Base-by-base conservation (phyloP, 2,113 vertebrate species). In the Saiga tatarica region DNA sequence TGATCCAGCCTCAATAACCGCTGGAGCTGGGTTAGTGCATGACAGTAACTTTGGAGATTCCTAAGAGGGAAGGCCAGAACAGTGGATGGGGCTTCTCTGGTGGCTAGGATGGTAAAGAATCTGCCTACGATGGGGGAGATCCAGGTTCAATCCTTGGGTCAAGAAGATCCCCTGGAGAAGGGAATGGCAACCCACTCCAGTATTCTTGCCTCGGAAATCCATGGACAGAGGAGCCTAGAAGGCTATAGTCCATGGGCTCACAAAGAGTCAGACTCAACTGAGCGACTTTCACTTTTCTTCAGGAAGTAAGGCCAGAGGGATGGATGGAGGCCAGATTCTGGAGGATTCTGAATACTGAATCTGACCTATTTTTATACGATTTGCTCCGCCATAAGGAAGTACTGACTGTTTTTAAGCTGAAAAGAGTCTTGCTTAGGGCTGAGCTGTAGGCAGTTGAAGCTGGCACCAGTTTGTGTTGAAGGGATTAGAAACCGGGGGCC, bases 61-160 rank as follows among this genome's bases (percentile, higher is more conserved):
- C 67, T 12, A 74, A 74, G 19, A 23, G 1, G 67, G 23, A 39
- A 74, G 19, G 67, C 36, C 67, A 39, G 19, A 23, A 36, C 36
- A 12, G 36, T 6, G 21, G 67, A 39, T 6, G 36, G 67, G 10
- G 67, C 19, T 74, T 74, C 67, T 5, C 19, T 25, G 67, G n/a
- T 71, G 64, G 64, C 4, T 71, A 17, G 36, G 64, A 71, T 1
- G 4, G n/a, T 39, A 74, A 74, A 39, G 67, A 25, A 74, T 12
- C 36, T 74, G n/a, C 67, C n/a, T 71, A 13, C 0, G 0, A 13
- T 23, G 67, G 0, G 19, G 67, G 36, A 23, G 67, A 25, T 6
- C 2, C 19, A 23, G 36, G n/a, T 74, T 74, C 67, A 39, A 13
- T 39, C 11, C n/a, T 19, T 74, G 19, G 67, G 67, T 71, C 19